These are phyloP conservation scores for Drosophila ezoana DNA, from an alignment of 2,888 invertebrate genomes.

Conservation along the genomic window DNA sequence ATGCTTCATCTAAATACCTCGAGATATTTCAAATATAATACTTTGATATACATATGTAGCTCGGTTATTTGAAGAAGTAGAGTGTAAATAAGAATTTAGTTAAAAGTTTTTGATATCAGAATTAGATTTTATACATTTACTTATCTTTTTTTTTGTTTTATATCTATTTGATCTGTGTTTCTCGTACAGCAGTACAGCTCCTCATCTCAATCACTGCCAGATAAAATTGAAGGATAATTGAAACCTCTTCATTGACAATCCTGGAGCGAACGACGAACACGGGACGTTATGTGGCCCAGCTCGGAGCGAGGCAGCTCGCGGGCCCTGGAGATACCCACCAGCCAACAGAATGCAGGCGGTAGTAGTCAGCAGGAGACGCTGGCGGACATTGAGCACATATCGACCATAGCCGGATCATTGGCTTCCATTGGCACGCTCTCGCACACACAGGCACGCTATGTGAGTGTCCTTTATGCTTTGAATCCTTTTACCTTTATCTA, in stretches of 20 bases:
- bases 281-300: constrained; percentile 70
- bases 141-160: background rate
- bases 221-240: constrained; percentile 1
- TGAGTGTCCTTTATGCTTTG: constrained; percentile 44
- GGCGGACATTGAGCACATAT: constrained; percentile 88
- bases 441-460: constrained; percentile 85
- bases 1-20: too few relatives aligned
- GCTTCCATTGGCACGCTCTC: constrained; percentile 87
- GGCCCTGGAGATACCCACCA: constrained; percentile 79
- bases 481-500: background rate
- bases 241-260: constrained; percentile 17
- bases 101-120: too few relatives aligned
- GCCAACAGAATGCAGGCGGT: constrained; percentile 76
- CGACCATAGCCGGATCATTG: constrained; percentile 90
- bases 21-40: too few relatives aligned
- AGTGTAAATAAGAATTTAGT: too few relatives aligned
- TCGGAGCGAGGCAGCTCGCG: constrained; percentile 84
- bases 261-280: constrained; percentile 51
- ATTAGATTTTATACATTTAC: too few relatives aligned
- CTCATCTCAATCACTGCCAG: constrained; percentile 17
- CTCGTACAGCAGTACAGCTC: background rate
- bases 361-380: constrained; percentile 87
- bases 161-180: background rate
- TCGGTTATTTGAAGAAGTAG: too few relatives aligned
- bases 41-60: too few relatives aligned